Percentiles rank a stretch among this genome's conserved stretches.
Conservation (phyloP, 2,797 vertebrate species). For the Graptemys geographica region DNA sequence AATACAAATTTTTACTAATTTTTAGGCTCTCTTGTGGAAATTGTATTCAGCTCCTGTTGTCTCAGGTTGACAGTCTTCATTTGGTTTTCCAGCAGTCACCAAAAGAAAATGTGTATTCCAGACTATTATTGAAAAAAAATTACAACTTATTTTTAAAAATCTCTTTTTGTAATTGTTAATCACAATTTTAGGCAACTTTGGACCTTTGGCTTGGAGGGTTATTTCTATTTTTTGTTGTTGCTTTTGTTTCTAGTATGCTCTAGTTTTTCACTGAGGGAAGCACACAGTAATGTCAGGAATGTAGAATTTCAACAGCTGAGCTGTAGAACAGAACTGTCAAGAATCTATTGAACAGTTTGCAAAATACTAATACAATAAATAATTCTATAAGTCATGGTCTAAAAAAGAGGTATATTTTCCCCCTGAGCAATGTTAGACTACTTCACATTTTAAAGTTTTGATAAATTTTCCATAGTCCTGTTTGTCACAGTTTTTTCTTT, state of each 20-base stretch:
- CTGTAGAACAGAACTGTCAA: conserved; percentile 42
- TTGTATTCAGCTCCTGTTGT: conserved; percentile 74
- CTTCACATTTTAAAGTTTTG: conserved; percentile 42
- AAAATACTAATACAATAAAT: conserved; percentile 10
- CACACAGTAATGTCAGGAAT: conserved; percentile 47
- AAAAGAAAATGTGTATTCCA: conserved; percentile 68
- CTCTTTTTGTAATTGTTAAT: conserved; percentile 59
- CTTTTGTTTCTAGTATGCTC: conserved; percentile 24
- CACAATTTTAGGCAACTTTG: conserved; percentile 49
- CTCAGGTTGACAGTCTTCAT: conserved; percentile 65
- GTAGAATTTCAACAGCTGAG: conserved; percentile 22
- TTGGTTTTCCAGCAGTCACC: conserved; percentile 67
- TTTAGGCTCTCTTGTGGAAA: conserved; percentile 73
- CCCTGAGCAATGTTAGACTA: not conserved
- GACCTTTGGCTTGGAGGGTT: conserved; percentile 53
- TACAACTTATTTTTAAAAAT: conserved; percentile 42
- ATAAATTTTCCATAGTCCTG: conserved; percentile 40
- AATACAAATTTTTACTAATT: conserved; percentile 65
- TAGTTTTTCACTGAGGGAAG: conserved; percentile 58
- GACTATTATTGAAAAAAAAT: conserved; percentile 56
- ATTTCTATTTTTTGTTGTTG: conserved; percentile 28
- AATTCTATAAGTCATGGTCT: conserved; percentile 25
- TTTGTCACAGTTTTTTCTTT: conserved; percentile 12
- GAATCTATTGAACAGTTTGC: not conserved
- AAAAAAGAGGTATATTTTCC: conserved; percentile 23